Evolutionary conservation across 2,113 vertebrate species (phyloP).

Genomic region (Takifugu flavidus): DNA sequence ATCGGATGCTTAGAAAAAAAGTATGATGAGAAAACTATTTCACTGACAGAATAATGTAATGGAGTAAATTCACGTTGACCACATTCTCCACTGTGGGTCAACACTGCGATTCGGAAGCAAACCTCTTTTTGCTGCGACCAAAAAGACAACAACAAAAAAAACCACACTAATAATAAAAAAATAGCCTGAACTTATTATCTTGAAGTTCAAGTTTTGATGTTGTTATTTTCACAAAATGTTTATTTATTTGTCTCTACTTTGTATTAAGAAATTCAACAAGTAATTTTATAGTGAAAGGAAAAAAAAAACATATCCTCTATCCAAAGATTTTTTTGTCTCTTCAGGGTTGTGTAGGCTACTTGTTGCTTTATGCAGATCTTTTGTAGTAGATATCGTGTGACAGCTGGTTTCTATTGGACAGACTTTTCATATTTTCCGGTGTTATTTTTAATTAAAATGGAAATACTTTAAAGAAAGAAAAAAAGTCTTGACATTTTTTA

Average conservation of each 20-base stretch:
- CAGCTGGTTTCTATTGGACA: constrained; percentile 93
- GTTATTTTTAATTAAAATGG: constrained; percentile 89
- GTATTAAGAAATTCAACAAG: constrained; percentile 82
- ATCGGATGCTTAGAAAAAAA: constrained; percentile 19
- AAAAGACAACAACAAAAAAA: constrained; percentile 55
- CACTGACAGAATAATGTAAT: constrained; percentile 9
- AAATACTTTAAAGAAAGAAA: constrained; percentile 72
- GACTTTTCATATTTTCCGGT: constrained; percentile 94
- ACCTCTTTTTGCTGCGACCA: constrained; percentile 87
- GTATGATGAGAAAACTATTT: constrained; percentile 5
- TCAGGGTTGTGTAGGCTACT: constrained; percentile 90
- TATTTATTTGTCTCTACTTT: constrained; percentile 80
- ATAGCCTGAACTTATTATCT: constrained; percentile 59
- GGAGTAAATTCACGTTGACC: not conserved
- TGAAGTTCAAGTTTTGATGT: constrained; percentile 52
- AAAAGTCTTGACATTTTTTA: constrained; percentile 11
- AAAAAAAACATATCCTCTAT: constrained; percentile 86
- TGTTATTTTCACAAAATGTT: constrained; percentile 64
- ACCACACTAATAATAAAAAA: constrained; percentile 50
- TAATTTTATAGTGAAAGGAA: constrained; percentile 81
- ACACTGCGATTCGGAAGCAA: constrained; percentile 70
- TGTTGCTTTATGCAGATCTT: constrained; percentile 97
- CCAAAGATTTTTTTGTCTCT: constrained; percentile 98
- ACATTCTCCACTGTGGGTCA: constrained; percentile 4
- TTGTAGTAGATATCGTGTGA: constrained; percentile 92